Evolutionary conservation across 2,888 invertebrate species (phyloP).

Genomic region (Lasioglossum oenotherae): DNA sequence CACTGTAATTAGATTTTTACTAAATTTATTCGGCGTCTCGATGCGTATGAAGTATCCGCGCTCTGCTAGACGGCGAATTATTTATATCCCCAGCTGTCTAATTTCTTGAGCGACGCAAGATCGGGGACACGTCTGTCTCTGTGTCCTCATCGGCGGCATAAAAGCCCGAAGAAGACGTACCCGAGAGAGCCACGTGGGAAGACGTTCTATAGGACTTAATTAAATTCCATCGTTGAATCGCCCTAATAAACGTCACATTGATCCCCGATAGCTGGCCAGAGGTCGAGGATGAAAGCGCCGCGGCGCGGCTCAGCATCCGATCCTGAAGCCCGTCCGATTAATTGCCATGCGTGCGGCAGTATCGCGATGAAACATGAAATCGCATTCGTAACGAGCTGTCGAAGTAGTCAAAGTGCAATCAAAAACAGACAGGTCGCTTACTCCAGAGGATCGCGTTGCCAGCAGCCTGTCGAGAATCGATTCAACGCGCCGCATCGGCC

Average conservation of each 20-base stretch:
- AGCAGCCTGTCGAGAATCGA: neutral
- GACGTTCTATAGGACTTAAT: conserved; percentile 6
- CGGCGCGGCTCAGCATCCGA: neutral
- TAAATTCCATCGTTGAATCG: conserved; percentile 30
- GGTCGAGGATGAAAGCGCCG: conserved; percentile 24
- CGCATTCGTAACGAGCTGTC: conserved; percentile 19
- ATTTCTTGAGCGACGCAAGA: neutral
- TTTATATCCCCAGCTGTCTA: neutral
- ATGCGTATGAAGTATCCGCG: neutral
- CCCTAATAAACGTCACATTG: conserved; percentile 33
- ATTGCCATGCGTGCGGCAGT: conserved; percentile 5
- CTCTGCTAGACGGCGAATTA: neutral
- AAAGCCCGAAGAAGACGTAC: neutral
- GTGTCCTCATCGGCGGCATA: neutral
- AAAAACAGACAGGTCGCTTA: conserved; percentile 4
- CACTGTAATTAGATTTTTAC: neutral
- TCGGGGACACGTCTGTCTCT: neutral
- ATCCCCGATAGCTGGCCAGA: conserved; percentile 2
- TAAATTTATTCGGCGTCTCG: neutral
- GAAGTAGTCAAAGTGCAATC: conserved; percentile 27
- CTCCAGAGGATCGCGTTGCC: neutral
- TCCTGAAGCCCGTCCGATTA: conserved; percentile 8
- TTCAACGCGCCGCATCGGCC: neutral
- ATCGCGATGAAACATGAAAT: conserved; percentile 42
- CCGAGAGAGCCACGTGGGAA: neutral